Conservation (phyloP, 2,888 invertebrate species). For the Mesoligia furuncula region DNA sequence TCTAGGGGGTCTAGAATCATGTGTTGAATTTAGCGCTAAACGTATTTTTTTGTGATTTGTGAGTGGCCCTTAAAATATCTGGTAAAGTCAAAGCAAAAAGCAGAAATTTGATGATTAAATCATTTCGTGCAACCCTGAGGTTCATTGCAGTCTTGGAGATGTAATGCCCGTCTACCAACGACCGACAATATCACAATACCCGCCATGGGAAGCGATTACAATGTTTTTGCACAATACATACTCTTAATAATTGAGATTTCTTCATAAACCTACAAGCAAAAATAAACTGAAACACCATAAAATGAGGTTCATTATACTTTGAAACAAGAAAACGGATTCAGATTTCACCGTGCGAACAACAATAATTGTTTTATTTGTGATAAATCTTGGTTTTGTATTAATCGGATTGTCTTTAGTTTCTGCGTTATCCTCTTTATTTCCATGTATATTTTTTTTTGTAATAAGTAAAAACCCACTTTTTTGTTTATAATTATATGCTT, state of each 20-base stretch:
- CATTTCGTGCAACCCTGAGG: constrained; percentile 45
- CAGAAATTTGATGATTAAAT: constrained; percentile 1
- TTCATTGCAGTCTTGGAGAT: constrained; percentile 48
- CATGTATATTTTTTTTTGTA: neutral
- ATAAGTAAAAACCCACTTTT: constrained; percentile 39
- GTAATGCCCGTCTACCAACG: constrained; percentile 56
- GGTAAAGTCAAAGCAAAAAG: neutral
- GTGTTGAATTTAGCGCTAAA: neutral
- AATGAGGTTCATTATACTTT: constrained; percentile 34
- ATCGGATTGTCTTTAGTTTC: constrained; percentile 31
- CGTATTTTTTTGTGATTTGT: neutral
- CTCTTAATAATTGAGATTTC: constrained; percentile 62
- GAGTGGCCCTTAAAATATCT: neutral
- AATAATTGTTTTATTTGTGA: constrained; percentile 58
- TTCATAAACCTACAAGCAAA: constrained; percentile 50
- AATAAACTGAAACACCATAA: constrained; percentile 41
- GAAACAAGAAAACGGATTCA: constrained; percentile 35
- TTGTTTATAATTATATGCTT: neutral
- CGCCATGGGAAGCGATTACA: constrained; percentile 68
- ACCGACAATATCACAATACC: constrained; percentile 66
- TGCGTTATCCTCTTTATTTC: constrained; percentile 31
- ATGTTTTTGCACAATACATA: constrained; percentile 69
- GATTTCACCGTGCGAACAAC: constrained; percentile 66
- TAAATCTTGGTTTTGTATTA: constrained; percentile 52
- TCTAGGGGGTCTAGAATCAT: no score